A percentile compares a stretch with the other conserved stretches of the same genome.
Evolutionary conservation across 2,888 invertebrate species (phyloP).

Genomic region (Eupsilia transversa): DNA sequence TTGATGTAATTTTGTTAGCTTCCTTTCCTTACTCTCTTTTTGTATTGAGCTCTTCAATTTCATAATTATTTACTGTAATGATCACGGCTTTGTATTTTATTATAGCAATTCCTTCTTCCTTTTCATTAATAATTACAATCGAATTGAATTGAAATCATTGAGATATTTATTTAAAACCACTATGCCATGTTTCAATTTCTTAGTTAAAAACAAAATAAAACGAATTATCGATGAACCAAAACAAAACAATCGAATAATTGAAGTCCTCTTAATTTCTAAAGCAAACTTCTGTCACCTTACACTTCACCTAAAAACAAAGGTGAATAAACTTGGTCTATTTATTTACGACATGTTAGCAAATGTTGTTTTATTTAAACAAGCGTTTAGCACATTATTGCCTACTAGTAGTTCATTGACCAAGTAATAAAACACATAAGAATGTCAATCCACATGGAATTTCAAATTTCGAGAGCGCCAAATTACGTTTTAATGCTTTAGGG

Average conservation of each 20-base stretch:
- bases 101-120: background rate
- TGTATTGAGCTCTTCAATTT: background rate
- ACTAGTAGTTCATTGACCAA: conserved; percentile 22
- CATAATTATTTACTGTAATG: background rate
- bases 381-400: conserved; percentile 18
- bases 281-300: conserved; percentile 38
- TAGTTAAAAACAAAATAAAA: background rate
- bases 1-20: background rate
- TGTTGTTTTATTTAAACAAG: conserved; percentile 24
- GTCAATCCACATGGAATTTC: background rate
- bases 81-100: background rate
- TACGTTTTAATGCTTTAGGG: background rate
- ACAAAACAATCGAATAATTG: background rate
- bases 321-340: conserved; percentile 47
- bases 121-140: background rate
- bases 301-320: conserved; percentile 34
- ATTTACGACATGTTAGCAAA: conserved; percentile 28
- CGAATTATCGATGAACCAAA: conserved; percentile 2
- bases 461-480: background rate
- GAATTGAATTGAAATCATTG: background rate
- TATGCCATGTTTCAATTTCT: background rate
- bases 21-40: background rate
- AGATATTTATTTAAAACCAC: background rate
- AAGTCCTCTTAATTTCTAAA: background rate
- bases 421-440: background rate